Evolutionary conservation across 37 sponge, comb jelly and placozoan species (phyloP), one percentile per base, ranked within the genome.

Genomic region (Haliclona indistincta): DNA sequence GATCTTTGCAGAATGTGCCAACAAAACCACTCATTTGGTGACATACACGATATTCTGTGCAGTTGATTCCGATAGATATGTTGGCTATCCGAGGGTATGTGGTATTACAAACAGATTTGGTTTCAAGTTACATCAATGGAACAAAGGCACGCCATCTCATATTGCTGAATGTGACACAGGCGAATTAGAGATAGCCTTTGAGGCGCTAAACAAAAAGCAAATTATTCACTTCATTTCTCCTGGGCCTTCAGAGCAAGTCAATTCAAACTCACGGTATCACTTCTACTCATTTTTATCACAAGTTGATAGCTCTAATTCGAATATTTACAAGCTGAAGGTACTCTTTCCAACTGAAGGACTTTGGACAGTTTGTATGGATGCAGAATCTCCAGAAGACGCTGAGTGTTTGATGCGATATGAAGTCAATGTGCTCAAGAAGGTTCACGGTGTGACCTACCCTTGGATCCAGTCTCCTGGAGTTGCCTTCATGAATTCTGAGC

Each of bases 101-200:
- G 33, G 2, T 1, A 44, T 58, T 11, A 65, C 77, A 29, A 10
- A 42, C 8, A 64, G 44, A 25, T 64, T 47, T 43, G 37, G 42
- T 28, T 76, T 76, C 23, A 29, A 76, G 40, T 64, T 76, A 1
- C 65, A 64, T 32, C 29, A 30, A 64, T 76, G 77, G 77, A 64
- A 63, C 20, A 42, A 39, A 1, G 10, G 43, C 20, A 22, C 28
- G 19, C 10, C 40, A 40, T 39, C 64, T 30, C 49, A 64, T 26
- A 49, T 76, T 45, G 53, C 66, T 64, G 66, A 76, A 64, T 63
- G 51, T 22, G 39, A 25, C 11, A n/a, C 65, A 4, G 77, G 66
- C 1, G 28, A 64, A 64, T 7, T 76, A 34, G 42, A 45, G 28
- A 11, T 76, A 19, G 34, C 20, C 7, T 76, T 76, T 34, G 40